phyloP scores from a whole-genome alignment of 2,797 vertebrate species.

The Ciconia nigra region DNA sequence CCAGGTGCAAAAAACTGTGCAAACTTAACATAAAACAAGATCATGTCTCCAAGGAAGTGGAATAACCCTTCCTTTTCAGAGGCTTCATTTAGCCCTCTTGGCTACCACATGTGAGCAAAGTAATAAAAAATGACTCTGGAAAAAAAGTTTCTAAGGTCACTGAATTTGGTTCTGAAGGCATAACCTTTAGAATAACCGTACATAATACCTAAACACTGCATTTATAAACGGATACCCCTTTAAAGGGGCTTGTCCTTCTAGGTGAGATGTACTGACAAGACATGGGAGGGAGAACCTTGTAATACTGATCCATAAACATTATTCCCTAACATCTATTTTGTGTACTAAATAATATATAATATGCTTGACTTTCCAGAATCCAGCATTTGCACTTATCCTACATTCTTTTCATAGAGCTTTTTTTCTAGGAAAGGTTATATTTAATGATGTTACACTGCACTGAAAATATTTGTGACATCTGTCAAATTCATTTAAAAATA shows the following conservation, averaged over 20 bases:
- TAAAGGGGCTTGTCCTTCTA: background rate
- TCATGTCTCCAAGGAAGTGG: background rate
- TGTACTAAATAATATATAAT: background rate
- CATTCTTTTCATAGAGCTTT: background rate
- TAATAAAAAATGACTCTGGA: background rate
- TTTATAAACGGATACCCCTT: background rate
- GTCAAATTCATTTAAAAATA: constrained; percentile 42
- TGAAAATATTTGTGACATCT: constrained; percentile 60
- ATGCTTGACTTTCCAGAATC: background rate
- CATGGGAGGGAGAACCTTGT: background rate
- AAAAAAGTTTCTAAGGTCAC: background rate
- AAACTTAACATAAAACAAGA: background rate
- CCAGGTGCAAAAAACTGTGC: background rate
- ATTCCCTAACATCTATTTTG: background rate
- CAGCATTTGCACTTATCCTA: background rate
- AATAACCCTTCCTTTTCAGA: background rate
- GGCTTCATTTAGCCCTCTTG: background rate
- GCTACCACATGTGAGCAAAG: background rate
- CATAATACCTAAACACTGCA: background rate
- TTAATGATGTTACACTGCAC: constrained; percentile 13
- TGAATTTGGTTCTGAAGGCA: background rate
- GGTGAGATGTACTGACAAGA: background rate
- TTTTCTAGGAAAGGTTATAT: constrained; percentile 6
- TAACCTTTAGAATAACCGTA: background rate
- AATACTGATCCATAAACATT: background rate